These are phyloP conservation scores for Anableps anableps DNA, from an alignment of 2,797 vertebrate genomes.

Conservation along the genomic window DNA sequence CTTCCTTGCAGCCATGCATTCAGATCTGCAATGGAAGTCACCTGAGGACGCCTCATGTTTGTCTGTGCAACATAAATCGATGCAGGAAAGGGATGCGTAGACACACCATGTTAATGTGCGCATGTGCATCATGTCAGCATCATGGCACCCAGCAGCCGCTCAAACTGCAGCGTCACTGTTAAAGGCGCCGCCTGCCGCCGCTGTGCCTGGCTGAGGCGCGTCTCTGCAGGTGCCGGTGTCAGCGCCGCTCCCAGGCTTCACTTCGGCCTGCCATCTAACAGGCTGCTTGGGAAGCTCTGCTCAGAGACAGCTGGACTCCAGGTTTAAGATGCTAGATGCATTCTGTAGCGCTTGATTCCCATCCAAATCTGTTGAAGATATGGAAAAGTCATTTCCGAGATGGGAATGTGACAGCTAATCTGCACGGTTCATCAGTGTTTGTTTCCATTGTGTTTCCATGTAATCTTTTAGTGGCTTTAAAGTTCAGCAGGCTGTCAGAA, in stretches of 20 bases:
- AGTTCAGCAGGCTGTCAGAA: not conserved
- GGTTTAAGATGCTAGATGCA: constrained; percentile 28
- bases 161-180: constrained; percentile 38
- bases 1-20: not conserved
- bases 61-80: not conserved
- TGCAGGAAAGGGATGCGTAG: constrained; percentile 2
- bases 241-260: constrained; percentile 23
- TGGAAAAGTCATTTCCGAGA: constrained; percentile 41
- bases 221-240: constrained; percentile 11
- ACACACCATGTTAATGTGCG: not conserved
- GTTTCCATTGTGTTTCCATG: not conserved
- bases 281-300: not conserved
- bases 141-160: constrained; percentile 33
- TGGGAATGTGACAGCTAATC: constrained; percentile 6
- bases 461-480: not conserved
- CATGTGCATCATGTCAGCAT: constrained; percentile 21
- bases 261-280: constrained; percentile 21
- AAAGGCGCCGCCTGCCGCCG: not conserved
- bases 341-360: constrained; percentile 26
- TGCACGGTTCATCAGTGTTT: constrained; percentile 12
- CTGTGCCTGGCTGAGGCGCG: constrained; percentile 7
- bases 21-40: not conserved
- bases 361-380: constrained; percentile 24
- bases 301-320: constrained; percentile 16
- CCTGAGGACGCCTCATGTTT: not conserved